Conservation (phyloP, 2,888 invertebrate genomes). For the Eristalis tenax region DNA sequence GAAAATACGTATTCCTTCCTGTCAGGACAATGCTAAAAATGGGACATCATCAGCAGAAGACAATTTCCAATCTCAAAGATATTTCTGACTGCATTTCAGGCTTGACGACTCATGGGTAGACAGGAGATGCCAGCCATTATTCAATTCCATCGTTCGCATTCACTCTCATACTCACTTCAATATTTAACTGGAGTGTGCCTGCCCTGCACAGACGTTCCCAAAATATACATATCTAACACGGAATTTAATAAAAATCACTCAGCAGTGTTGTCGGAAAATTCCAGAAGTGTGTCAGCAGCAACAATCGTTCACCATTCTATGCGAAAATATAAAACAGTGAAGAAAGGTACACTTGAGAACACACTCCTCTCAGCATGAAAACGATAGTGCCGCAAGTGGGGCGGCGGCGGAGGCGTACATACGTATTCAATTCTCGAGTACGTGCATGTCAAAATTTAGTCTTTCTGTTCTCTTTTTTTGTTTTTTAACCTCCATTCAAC, state of each 20-base stretch:
- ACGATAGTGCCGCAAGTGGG: constrained; percentile 22
- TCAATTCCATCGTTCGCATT: not conserved
- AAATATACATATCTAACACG: constrained; percentile 17
- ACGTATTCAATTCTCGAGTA: constrained; percentile 48
- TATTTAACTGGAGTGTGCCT: constrained; percentile 38
- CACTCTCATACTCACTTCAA: constrained; percentile 13
- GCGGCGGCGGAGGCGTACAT: not conserved
- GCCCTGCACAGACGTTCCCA: constrained; percentile 4
- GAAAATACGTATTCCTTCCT: not conserved
- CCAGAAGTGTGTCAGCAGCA: constrained; percentile 36
- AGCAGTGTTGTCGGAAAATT: constrained; percentile 37
- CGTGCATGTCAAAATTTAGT: constrained; percentile 46
- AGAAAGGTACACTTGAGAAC: constrained; percentile 39
- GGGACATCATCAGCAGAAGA: constrained; percentile 5
- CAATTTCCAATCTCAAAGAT: not conserved
- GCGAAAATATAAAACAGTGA: constrained; percentile 39
- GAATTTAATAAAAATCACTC: constrained; percentile 62
- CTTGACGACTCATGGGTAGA: not conserved
- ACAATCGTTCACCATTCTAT: constrained; percentile 34
- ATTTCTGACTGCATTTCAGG: constrained; percentile 5
- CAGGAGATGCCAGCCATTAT: not conserved
- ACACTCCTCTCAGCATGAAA: constrained; percentile 11
- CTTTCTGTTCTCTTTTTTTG: too few relatives aligned
- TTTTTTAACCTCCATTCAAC: not conserved
- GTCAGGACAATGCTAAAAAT: not conserved